A percentile compares a stretch with the other conserved stretches of the same genome.
Conservation (phyloP, 2,888 invertebrate species). For the Tortricodes alternella region DNA sequence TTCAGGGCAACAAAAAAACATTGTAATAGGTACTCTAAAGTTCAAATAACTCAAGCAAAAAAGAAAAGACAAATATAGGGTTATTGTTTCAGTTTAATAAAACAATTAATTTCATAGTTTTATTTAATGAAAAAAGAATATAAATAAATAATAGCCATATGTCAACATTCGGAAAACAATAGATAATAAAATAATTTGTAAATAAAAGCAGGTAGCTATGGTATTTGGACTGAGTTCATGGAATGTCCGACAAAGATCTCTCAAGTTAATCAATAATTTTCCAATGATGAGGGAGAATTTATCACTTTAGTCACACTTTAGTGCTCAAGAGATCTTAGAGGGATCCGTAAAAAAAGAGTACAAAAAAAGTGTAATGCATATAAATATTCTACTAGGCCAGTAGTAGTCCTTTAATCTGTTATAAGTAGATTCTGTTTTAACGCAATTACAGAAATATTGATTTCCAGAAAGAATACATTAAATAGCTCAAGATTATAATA, state of each 20-base stretch:
- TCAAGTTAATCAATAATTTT: conserved; percentile 31
- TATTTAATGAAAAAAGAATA: conserved; percentile 52
- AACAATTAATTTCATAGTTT: conserved; percentile 46
- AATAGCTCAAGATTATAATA: no score
- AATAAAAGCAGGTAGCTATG: conserved; percentile 36
- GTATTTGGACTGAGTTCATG: conserved; percentile 40
- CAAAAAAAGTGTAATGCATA: conserved; percentile 40
- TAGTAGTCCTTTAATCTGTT: no score
- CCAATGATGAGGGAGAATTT: conserved; percentile 18
- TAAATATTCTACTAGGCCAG: background rate
- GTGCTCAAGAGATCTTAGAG: conserved; percentile 45
- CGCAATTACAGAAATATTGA: no score
- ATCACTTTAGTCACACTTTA: no score
- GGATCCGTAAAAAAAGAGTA: conserved; percentile 45
- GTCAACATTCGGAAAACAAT: conserved; percentile 45
- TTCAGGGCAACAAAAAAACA: no score
- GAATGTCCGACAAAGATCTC: conserved; percentile 57
- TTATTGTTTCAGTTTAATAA: no score
- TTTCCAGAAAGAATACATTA: no score
- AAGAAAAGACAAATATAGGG: no score
- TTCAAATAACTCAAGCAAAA: no score
- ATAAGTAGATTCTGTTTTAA: no score
- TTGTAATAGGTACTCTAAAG: no score
- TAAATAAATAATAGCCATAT: conserved; percentile 50
- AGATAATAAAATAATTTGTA: conserved; percentile 36